Base-by-base conservation (phyloP, 2,797 vertebrate species). In the Sebastes wilsoni region DNA sequence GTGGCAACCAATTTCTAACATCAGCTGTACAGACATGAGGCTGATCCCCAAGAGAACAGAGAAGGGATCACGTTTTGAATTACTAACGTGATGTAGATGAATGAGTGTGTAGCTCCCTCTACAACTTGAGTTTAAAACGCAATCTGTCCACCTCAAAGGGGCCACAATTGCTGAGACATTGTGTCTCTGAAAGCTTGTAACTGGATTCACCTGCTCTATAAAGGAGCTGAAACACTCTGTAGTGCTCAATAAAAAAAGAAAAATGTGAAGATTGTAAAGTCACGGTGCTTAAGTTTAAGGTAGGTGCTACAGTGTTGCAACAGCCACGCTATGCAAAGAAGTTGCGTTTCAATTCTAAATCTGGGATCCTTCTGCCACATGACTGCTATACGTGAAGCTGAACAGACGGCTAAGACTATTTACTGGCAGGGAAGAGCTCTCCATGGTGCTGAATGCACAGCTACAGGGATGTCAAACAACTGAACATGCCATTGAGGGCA, bases 361-460 rank as follows among this genome's bases (percentile, higher is more conserved):
- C 5, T 32, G 16, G n/a, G 18, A 75, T 28, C 27, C 34, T 14
- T 28, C 32, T 59, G 74, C 69, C 30, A n/a, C 67, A 34, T 13
- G 54, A 28, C 56, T 32, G 28, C 7, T 20, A 6, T 55, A 16
- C 52, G 20, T 18, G 49, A 52, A 38, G 54, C 42, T n/a, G 38
- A 66, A 34, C 56, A 55, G 18, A n/a, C 32, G 36, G 56, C 11
- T 64, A 3, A 52, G 36, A n/a, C 30, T 68, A 3, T 11, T n/a
- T 14, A 28, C 32, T 8, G n/a, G 56, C 27, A 23, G 11, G 25
- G 16, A 59, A 9, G 69, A 69, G 80, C 84, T 86, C 64, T 81
- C 76, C 58, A 9, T 61, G 77, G 81, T 72, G 65, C 81, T 82
- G 79, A 83, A 68, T n/a, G 1, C 14, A 38, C 38, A 75, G 60